Base-by-base conservation (phyloP, 2,888 invertebrate genomes). In the Creontiades dilutus region DNA sequence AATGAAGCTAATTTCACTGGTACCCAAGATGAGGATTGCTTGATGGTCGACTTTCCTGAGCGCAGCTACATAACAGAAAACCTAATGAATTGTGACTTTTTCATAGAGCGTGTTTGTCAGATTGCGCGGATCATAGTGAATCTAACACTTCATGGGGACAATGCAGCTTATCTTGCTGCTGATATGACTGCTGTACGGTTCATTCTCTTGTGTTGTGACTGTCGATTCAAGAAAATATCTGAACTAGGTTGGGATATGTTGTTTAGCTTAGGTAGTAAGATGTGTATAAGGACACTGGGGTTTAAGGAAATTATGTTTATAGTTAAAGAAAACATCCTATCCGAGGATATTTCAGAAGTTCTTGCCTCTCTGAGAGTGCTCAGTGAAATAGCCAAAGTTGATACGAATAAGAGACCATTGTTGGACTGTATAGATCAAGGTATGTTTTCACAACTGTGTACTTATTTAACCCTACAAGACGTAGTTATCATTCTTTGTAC, bases 231-330 rank as follows among this genome's bases (percentile, higher is more conserved):
- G 46, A 57, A 48, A 27, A 61, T 89, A 61, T 89, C 81, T 19
- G 89, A 89, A 68, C 47, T 89, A 11, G 89, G 89, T 46, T 89
- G 89, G 89, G 89, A 84, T 27, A 82, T 89, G 52, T 23, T 89
- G 81, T 37, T 46, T 47, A 23, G 61, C 19, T 11, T 89, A 27
- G 81, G 61, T 28, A 61, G 82, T 81, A 81, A 81, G 46, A 68
- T 89, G 28, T 61, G 81, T 61, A 52, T 89, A 52, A 89, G 82
- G 61, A 82, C 89, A 61, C 16, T 82, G 19, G 82, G 81, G 28
- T 47, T 84, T 37, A 81, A 57, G 19, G 81, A 61, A 47, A 46
- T 84, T 12, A 48, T 46, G 23, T 47, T 89, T 19, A 16, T 89
- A 47, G 82, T 89, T 13, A 61, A 81, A 46, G 89, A 89, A 19